Evolutionary conservation across 2,797 vertebrate species (phyloP), one percentile per base, ranked within the genome.

Genomic region (Galaxias olidus): DNA sequence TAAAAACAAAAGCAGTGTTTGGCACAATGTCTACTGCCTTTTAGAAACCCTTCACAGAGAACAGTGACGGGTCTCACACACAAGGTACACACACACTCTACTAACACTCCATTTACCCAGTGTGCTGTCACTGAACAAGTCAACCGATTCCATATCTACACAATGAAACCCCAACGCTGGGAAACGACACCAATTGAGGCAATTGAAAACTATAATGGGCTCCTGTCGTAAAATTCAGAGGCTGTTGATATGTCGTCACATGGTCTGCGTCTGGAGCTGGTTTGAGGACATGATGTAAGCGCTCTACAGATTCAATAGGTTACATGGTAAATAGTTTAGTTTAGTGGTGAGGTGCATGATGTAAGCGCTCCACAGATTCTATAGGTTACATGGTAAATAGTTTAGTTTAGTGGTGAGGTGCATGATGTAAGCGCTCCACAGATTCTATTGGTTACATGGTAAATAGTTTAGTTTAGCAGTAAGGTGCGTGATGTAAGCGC

Each of bases 221-320:
- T 60, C n/a, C 3, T 30, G 30, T 30, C 40, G 9, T 50, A 65
- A 64, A 55, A n/a, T 10, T 17, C 43, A 42, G 52, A 6, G 7
- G 42, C 3, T 17, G 30, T 20, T 44, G 46, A 56, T 17, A 6
- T 52, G 11, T 45, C 30, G 5, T 42, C 51, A 49, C 15, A 17
- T 45, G 13, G 42, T 30, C 44, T 8, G 4, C 15, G 18, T 55
- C 40, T 66, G 46, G 50, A 60, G 46, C 17, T 52, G 18, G 30
- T 55, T 66, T 55, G 53, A 20, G 41, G 47, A 41, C 19, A 46
- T 53, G 55, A 47, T 41, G 41, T 42, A 42, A 63, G 30, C 7
- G 43, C 40, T 19, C 8, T 17, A 18, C n/a, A 9, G 15, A 58
- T 45, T 10, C n/a, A 10, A 11, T 7, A 45, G 12, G 15, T 19